Base-by-base conservation (phyloP, 2,888 invertebrate species). In the Caenorhabditis uteleia region DNA sequence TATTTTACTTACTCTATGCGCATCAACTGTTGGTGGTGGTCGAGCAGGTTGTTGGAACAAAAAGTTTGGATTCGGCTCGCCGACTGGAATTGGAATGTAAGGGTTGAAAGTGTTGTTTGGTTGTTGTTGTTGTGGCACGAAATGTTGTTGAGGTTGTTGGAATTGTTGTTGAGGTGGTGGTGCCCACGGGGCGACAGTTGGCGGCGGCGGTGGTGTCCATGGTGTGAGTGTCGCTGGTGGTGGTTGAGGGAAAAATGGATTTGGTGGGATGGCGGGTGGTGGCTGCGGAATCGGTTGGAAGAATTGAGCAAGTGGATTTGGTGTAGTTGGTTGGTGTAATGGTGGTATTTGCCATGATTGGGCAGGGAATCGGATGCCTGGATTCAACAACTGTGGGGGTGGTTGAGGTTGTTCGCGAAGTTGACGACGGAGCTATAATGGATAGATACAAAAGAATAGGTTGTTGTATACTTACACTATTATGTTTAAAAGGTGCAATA, bases 291-390 rank as follows among this genome's bases (percentile, higher is more conserved):
- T 34, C 14, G 49, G 56, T 34, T 54, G 53, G 46, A 65, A 64
- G 39, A 57, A 46, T 38, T 55, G 53, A n/a, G 48, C 16, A 5
- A 64, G 50, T 0, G 57, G 62, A 26, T 48, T 58, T n/a, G 58
- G 65, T 31, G 65, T 55, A 8, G 58, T 26, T 25, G 33, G 65
- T 12, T 53, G 38, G 10, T 54, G 45, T n/a, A 66, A 43, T 3
- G 77, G 77, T 1, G 78, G 79, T 31, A 79, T 64, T 48, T 79
- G 78, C 79, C 79, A 79, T 5, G 69, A 46, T 49, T 79, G 65
- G 12, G 77, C 77, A 10, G 79, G 79, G 53, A 76, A 79, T 21
- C 78, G 70, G 27, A 73, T 54, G n/a, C 67, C 48, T 3, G 56
- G 23, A 3, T 54, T 44, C 29, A n/a, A n/a, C n/a, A n/a, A n/a